Evolutionary conservation across 2,113 vertebrate species (phyloP).

Genomic region (Scomber scombrus): DNA sequence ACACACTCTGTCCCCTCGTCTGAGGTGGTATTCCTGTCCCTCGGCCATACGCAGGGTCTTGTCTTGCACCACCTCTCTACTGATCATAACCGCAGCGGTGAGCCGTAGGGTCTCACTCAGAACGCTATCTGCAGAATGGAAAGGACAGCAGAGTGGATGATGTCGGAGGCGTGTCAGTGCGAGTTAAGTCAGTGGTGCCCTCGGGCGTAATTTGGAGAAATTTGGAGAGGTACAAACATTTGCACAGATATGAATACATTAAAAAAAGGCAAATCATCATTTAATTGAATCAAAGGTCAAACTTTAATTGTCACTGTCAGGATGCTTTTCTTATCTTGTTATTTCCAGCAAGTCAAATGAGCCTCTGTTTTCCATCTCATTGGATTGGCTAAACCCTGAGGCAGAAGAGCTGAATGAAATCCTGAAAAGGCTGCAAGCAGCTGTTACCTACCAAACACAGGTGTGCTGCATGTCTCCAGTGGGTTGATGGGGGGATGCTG

Average conservation of each 20-base stretch:
- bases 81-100: slow-evolving; percentile 90
- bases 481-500: slow-evolving; percentile 64
- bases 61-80: slow-evolving; percentile 86
- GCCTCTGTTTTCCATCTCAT: slow-evolving; percentile 7
- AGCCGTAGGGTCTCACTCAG: slow-evolving; percentile 89
- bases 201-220: slow-evolving; percentile 23
- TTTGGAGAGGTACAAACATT: slow-evolving; percentile 44
- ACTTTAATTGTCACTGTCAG: slow-evolving; percentile 4
- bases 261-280: slow-evolving; percentile 28
- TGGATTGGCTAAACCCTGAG: slow-evolving; percentile 9
- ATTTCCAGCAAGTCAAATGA: slow-evolving; percentile 36
- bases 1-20: slow-evolving; percentile 88
- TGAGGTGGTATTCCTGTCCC: slow-evolving; percentile 85
- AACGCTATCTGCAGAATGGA: slow-evolving; percentile 85
- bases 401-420: slow-evolving; percentile 17
- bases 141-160: slow-evolving; percentile 52
- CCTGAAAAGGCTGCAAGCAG: slow-evolving; percentile 32
- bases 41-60: slow-evolving; percentile 82
- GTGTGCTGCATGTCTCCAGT: slow-evolving; percentile 67
- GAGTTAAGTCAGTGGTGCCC: slow-evolving; percentile 41
- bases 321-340: neutral
- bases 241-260: slow-evolving; percentile 29
- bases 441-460: slow-evolving; percentile 83
- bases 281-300: slow-evolving; percentile 45
- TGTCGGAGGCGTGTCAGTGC: slow-evolving; percentile 45